Conservation (phyloP, 2,888 invertebrate genomes). For the Blastobasis lacticolella region DNA sequence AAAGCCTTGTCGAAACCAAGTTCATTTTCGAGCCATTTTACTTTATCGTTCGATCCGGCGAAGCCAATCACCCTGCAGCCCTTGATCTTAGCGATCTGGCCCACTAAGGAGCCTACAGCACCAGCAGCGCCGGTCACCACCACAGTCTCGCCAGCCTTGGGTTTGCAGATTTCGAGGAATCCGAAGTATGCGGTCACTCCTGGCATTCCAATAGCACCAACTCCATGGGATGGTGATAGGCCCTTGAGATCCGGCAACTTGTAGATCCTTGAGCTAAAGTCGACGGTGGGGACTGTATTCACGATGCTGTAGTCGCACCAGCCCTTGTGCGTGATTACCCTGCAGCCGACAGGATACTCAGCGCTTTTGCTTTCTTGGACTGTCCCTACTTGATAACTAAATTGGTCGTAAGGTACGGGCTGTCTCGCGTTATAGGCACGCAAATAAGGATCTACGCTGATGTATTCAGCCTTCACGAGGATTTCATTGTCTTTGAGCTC, state of each 20-base stretch:
- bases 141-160: conserved; percentile 77
- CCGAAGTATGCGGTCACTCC: conserved; percentile 81
- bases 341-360: conserved; percentile 74
- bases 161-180: conserved; percentile 73
- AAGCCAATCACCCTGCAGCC: conserved; percentile 78
- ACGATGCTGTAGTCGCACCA: conserved; percentile 75
- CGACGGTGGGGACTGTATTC: conserved; percentile 26
- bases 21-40: conserved; percentile 77
- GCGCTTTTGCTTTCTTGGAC: conserved; percentile 76
- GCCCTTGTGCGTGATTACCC: conserved; percentile 76
- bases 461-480: conserved; percentile 34
- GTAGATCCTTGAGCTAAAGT: conserved; percentile 19
- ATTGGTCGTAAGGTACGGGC: conserved; percentile 24
- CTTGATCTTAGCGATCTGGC: conserved; percentile 73
- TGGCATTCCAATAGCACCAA: conserved; percentile 79
- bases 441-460: conserved; percentile 41
- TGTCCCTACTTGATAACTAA: conserved; percentile 29
- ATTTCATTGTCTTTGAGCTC: conserved; percentile 71
- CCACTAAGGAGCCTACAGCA: conserved; percentile 78
- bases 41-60: conserved; percentile 81
- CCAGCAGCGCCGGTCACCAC: conserved; percentile 79
- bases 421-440: conserved; percentile 23
- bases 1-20: conserved; percentile 80
- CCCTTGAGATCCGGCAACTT: conserved; percentile 69
- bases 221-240: conserved; percentile 62